Conservation (phyloP, 1,140 invertebrate species). For the Pantala flavescens region DNA sequence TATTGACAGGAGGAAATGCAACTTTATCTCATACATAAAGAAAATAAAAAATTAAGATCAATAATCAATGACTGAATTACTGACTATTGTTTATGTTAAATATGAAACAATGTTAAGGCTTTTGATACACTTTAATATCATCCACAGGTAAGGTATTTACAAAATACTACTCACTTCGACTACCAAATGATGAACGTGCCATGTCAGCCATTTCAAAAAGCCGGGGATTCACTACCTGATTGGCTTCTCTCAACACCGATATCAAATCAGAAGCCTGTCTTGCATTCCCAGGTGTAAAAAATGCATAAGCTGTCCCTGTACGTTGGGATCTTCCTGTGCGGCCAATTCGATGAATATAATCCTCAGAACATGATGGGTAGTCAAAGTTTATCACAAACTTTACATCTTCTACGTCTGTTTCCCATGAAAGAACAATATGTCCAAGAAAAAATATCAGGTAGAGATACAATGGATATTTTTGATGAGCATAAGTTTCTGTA, state of each 20-base stretch:
- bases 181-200: slow-evolving; percentile 11
- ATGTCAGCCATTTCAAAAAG: slow-evolving; percentile 33
- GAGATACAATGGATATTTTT: too few species aligned
- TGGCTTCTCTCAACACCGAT: slow-evolving; percentile 47
- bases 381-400: slow-evolving; percentile 64
- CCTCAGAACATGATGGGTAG: slow-evolving; percentile 56
- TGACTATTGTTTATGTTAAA: too few species aligned
- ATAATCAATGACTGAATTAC: too few species aligned
- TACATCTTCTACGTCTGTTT: slow-evolving; percentile 32
- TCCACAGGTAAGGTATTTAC: too few species aligned
- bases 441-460: too few species aligned
- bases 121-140: too few species aligned
- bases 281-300: slow-evolving; percentile 50
- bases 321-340: slow-evolving; percentile 51
- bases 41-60: too few species aligned
- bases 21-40: too few species aligned
- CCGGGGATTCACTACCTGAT: slow-evolving; percentile 43
- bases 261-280: slow-evolving; percentile 49
- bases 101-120: too few species aligned
- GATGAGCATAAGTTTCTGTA: too few species aligned
- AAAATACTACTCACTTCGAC: slow-evolving; percentile 3
- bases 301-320: slow-evolving; percentile 60
- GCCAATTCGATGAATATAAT: slow-evolving; percentile 62
- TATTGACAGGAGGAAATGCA: background rate
- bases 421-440: background rate